Base-by-base conservation (phyloP, 2,113 vertebrate species). In the Psittacara wagleri region DNA sequence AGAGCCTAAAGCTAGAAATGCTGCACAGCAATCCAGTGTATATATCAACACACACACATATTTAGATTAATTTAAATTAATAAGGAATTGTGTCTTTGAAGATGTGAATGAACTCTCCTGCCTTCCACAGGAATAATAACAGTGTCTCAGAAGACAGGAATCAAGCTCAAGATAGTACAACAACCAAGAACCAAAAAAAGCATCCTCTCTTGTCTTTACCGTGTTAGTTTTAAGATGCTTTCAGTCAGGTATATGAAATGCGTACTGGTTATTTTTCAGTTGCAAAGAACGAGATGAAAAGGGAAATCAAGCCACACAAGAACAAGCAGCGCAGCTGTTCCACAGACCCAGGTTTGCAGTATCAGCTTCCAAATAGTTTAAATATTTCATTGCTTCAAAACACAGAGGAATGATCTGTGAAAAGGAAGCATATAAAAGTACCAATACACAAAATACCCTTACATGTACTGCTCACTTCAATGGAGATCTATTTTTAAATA, bases 331-430 rank as follows among this genome's bases (percentile, higher is more conserved):
- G 37, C 96, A 97, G 96, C 97, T 97, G 97, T 52, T 96, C 44
- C 59, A 95, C 64, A 89, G 88, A 93, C 24, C 29, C 84, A 96
- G 72, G 93, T 83, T 78, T 96, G 72, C 77, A 86, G 85, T 95
- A 97, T 97, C 85, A 97, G 91, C 92, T 96, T 97, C 94, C 96
- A 96, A 94, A 88, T 22, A 84, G 61, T 83, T 64, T 96, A 97
- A 98, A 97, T 97, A 97, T 97, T 98, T 98, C 70, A 97, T 84
- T 93, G 86, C 61, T 96, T 75, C 95, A 94, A 91, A 95, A 93
- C 52, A 92, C 24, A 95, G 41, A 87, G 80, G 94, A 90, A 92
- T 66, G 46, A 96, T 16, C 59, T 59, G 37, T 73, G 54, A 95
- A 95, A 81, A 94, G 16, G 12, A 84, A 27, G 15, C n/a, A 61